Evolutionary conservation across 2,888 invertebrate genomes (phyloP).

Genomic region (Archips crataeganus): DNA sequence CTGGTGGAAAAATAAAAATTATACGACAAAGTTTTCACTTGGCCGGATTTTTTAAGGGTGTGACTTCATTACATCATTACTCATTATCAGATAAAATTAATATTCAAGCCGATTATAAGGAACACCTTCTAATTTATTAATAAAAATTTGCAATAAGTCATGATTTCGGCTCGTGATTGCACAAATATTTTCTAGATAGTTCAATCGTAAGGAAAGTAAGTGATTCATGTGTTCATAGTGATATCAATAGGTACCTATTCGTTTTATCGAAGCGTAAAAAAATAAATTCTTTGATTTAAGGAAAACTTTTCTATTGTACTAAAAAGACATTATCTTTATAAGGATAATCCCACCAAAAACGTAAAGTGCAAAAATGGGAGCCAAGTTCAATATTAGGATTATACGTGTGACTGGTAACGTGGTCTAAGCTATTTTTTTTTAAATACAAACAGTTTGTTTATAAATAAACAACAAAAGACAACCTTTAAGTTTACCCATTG

Average conservation of each 20-base stretch:
- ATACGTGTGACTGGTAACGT: too few species aligned
- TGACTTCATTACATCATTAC: conserved; percentile 2
- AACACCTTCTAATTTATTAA: background rate
- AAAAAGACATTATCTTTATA: too few species aligned
- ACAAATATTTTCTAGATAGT: background rate
- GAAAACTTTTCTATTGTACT: too few species aligned
- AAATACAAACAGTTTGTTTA: background rate
- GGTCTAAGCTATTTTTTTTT: too few species aligned
- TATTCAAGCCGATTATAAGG: background rate
- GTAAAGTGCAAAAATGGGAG: too few species aligned
- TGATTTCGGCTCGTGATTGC: background rate
- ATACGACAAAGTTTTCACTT: too few species aligned
- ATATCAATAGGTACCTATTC: too few species aligned
- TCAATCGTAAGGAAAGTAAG: background rate
- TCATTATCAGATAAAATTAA: background rate
- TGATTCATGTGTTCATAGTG: conserved; percentile 4
- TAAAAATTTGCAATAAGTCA: background rate
- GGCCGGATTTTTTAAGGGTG: background rate
- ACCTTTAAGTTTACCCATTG: conserved; percentile 32
- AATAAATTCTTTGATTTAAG: too few species aligned
- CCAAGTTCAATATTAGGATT: too few species aligned
- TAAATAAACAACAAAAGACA: conserved; percentile 35
- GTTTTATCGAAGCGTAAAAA: too few species aligned
- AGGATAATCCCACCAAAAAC: too few species aligned
- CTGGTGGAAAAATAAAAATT: too few species aligned